Conservation (phyloP, 2,888 invertebrate genomes). For the Dione vanillae region DNA sequence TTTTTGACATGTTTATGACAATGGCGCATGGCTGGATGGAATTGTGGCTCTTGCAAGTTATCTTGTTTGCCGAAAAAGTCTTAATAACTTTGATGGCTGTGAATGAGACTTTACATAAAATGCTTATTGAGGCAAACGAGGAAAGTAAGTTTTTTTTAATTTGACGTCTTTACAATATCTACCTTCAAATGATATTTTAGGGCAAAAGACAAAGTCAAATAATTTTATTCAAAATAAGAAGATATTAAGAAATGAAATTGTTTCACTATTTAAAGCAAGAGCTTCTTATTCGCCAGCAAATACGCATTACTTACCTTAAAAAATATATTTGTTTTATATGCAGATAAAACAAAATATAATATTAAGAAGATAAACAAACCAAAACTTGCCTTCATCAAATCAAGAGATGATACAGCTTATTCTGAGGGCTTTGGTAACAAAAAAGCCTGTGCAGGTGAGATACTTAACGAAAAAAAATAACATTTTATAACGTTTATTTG, state of each 20-base stretch:
- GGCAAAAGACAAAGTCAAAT: too few relatives aligned
- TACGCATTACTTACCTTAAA: too few relatives aligned
- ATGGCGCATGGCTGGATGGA: neutral
- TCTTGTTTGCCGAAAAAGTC: neutral
- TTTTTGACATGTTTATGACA: neutral
- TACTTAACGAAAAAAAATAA: too few relatives aligned
- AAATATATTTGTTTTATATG: neutral
- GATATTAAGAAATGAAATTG: too few relatives aligned
- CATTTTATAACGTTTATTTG: too few relatives aligned
- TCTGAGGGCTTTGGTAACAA: neutral
- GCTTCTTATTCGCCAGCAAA: too few relatives aligned
- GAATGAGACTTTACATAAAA: neutral
- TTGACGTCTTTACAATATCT: too few relatives aligned
- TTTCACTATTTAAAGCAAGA: too few relatives aligned
- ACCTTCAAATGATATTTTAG: too few relatives aligned
- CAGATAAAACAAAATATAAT: neutral
- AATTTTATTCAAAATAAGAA: too few relatives aligned
- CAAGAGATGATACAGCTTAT: neutral
- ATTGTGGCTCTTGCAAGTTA: neutral
- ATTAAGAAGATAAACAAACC: neutral
- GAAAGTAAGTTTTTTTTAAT: neutral
- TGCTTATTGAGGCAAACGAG: neutral
- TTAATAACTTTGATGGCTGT: neutral
- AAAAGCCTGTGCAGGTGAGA: neutral
- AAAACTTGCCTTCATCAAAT: neutral